Percentiles rank a stretch among this genome's conserved stretches.
Conservation (phyloP, 2,113 vertebrate species). For the Sitta europaea region DNA sequence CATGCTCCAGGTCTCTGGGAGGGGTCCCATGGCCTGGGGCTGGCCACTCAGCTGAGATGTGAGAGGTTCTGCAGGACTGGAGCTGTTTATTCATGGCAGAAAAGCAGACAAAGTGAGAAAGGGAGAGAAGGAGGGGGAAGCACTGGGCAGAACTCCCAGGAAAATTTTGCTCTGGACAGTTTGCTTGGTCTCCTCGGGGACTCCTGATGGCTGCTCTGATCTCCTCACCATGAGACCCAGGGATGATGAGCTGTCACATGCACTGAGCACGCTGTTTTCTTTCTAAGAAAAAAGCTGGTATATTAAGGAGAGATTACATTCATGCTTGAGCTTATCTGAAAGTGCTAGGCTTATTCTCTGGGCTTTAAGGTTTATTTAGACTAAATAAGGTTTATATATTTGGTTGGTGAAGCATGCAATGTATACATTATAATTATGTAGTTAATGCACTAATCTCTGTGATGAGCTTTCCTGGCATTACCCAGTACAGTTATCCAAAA, state of each 20-base stretch:
- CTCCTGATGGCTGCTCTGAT: neutral
- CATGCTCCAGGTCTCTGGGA: neutral
- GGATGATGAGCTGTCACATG: neutral
- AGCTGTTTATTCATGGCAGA: accelerated
- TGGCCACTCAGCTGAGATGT: neutral
- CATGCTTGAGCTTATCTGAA: neutral
- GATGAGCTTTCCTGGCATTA: conserved; percentile 9
- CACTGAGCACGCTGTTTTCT: neutral
- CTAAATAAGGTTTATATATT: neutral
- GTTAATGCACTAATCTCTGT: conserved; percentile 5
- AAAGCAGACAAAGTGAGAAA: neutral
- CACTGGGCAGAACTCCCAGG: neutral
- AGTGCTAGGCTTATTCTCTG: neutral
- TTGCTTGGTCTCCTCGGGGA: neutral
- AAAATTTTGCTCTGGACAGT: neutral
- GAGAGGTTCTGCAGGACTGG: accelerated
- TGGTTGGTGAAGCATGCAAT: neutral
- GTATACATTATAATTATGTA: neutral
- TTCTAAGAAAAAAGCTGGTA: neutral
- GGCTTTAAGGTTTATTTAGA: neutral
- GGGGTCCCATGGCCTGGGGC: neutral
- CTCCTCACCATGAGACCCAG: neutral
- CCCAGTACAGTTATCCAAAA: neutral
- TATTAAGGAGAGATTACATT: neutral
- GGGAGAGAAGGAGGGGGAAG: neutral